Evolutionary conservation across 2,797 vertebrate species (phyloP), one percentile per base, ranked within the genome.

Genomic region (Lacerta agilis): DNA sequence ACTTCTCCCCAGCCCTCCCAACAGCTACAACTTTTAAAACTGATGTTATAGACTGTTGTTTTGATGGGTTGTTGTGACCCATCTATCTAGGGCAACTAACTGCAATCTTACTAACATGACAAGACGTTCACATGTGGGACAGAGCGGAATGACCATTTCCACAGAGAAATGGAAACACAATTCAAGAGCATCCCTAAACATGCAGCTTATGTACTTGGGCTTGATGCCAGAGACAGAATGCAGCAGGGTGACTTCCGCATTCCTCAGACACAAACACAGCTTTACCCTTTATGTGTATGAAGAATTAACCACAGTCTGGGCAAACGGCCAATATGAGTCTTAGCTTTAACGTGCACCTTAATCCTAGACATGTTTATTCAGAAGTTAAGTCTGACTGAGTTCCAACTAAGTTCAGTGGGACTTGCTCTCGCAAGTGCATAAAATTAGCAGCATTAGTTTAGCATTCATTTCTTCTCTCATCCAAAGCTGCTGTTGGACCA

Each of bases 391-490:
- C n/a, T 49, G 45, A 8, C 1, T 49, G 45, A 49, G 45, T 49
- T 49, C 45, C 45, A 49, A 49, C 9, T 18, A 67, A 71, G 18
- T 45, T 82, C 27, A 29, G 27, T 20, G 27, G 23, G 80, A 18
- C 27, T 18, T 69, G n/a, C 27, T n/a, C 27, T 43, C 27, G 6
- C 10, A 43, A 43, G 41, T 29, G 75, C 8, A 17, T 49, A 55
- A 7, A 4, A n/a, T 13, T 43, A 49, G 27, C 25, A 67, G 36
- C 61, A 66, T 82, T 61, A 85, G 8, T 83, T 92, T 89, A 91
- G 82, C 69, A 27, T 49, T 27, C 4, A 83, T 86, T 89, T 89
- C 27, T 72, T 86, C 76, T 86, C 41, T 79, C 87, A 88, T 77
- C 29, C 90, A 77, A 33, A 85, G 11, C 58, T 7, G 10, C 0